Conservation (phyloP, 2,113 vertebrate genomes). For the Turnix velox region DNA sequence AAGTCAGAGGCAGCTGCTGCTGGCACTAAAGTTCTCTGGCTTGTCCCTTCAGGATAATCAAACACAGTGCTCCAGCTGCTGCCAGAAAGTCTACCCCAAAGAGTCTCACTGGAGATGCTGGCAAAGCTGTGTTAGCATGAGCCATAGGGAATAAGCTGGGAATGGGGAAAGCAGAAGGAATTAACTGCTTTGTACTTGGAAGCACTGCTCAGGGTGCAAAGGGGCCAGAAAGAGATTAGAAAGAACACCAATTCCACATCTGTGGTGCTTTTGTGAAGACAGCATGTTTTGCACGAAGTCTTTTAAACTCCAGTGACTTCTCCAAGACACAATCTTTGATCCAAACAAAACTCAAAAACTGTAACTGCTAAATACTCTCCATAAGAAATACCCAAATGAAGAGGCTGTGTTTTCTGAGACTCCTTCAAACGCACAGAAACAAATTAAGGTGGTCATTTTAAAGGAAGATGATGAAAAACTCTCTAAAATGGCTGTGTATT, state of each 20-base stretch:
- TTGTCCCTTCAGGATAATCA: neutral
- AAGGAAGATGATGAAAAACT: neutral
- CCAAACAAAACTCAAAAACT: neutral
- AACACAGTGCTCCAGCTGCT: neutral
- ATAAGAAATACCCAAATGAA: neutral
- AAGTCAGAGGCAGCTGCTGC: slow-evolving; percentile 5
- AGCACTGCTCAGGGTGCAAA: neutral
- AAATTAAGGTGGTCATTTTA: neutral
- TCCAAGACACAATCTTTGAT: neutral
- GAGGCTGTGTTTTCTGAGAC: neutral
- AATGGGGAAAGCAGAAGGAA: neutral
- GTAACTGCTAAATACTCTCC: neutral
- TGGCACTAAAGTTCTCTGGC: neutral
- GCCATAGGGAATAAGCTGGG: neutral
- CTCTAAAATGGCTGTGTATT: neutral
- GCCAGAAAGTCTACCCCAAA: neutral
- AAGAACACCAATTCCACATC: neutral
- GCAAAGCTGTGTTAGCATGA: neutral
- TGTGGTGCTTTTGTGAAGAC: neutral
- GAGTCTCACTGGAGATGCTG: neutral
- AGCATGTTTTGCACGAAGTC: neutral
- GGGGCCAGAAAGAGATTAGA: neutral
- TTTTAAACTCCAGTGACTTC: neutral
- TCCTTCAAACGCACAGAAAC: neutral
- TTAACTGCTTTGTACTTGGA: neutral